Evolutionary conservation across 2,888 invertebrate genomes (phyloP), one percentile per base, ranked within the genome.

Genomic region (Stenodera caucasica): DNA sequence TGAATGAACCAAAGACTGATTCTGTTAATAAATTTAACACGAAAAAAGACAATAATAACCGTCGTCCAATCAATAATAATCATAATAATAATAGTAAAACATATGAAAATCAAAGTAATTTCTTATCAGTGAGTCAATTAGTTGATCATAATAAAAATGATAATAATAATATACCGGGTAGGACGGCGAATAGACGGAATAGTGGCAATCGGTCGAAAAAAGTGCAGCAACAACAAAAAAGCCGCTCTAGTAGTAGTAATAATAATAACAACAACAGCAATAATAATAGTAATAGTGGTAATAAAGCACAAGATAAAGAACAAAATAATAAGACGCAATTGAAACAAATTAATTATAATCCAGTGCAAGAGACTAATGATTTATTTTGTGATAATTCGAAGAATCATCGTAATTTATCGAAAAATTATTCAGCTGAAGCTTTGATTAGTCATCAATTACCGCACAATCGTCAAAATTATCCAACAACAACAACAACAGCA

Each of bases 101-200:
- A 29, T 69, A 68, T 37, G 78, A 76, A 18, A 80, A 80, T 32
- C 78, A 80, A 12, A 79, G 80, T 29, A 83, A 82, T 55, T 87
- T 87, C 61, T 74, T 87, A 8, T 87, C 87, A 0, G 87, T 88
- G 0, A 87, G 87, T 72, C 86, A 87, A 61, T 73, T 87, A n/a
- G 87, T 87, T 2, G 86, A 84, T 66, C 83, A 81, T 64, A 82
- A 81, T 66, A 84, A 83, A 67, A 67, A 51, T 49, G 74, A 73
- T 35, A 61, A 51, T 45, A 73, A 73, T 49, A 61, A 29, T 60
- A 66, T 64, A 32, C 75, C 71, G 35, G 71, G 69, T 9, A 72
- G 74, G 60, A 66, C 73, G 0, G 55, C 71, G 3, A 70, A 75
- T 49, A 70, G 78, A 57, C 70, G 78, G 60, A 75, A 70, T 61